Evolutionary conservation across 2,113 vertebrate genomes (phyloP), one percentile per base, ranked within the genome.

Genomic region (Antechinus flavipes): DNA sequence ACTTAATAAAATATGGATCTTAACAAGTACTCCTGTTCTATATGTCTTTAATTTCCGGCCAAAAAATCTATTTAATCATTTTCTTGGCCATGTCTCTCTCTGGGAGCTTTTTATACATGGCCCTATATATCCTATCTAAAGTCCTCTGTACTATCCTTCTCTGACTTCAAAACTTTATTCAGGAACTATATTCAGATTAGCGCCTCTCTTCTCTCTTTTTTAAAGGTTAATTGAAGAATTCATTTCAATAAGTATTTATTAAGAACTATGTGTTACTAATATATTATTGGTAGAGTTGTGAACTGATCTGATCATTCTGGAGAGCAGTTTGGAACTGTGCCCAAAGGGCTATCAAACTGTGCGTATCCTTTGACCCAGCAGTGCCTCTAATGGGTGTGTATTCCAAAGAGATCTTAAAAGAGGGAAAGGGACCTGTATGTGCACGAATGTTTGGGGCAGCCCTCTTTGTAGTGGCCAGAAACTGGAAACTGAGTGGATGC

Each of bases 131-230:
- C 22, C 10, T 55, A 35, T 42, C 42, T n/a, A 90, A 96, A 30
- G n/a, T 94, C 19, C 26, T 50, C 53, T 52, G 54, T 16, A 93
- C 16, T 52, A 46, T 0, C 22, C 49, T 94, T 55, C 26, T 91
- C 61, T 7, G 76, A 91, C 94, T 97, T 94, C 84, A 97, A 96
- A 95, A 93, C 16, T 16, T 58, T 27, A 96, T 84, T 52, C 94
- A 94, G 14, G 68, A 47, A 94, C 24, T 25, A 95, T 10, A 92
- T 42, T 56, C 49, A 91, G 91, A 89, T 35, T 91, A 56, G 47
- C 47, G 2, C n/a, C 68, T 84, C 19, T 23, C 22, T 19, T 84
- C 35, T 61, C 61, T 42, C 68, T 42, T 84, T 49, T 84, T 84
- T 42, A 84, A n/a, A 84, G 42, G 19, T 42, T 84, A 84, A 84